Evolutionary conservation across 2,888 invertebrate species (phyloP), one percentile per base, ranked within the genome.

Genomic region (Coremacera marginata): DNA sequence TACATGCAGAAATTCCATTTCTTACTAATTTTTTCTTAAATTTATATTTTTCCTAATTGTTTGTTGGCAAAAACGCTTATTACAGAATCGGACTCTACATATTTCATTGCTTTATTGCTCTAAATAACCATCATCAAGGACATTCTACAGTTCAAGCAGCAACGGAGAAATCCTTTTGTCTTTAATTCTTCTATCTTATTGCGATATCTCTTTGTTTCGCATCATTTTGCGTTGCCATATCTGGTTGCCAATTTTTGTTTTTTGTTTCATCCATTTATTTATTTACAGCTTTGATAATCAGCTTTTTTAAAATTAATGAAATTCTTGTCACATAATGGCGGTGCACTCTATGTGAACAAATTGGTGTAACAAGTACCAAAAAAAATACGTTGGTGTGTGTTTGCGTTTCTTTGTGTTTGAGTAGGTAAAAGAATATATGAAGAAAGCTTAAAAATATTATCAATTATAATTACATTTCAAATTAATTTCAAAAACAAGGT

Each of bases 271-370:
- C 37, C 49, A 68, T 68, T 68, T 51, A 51, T 51, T 68, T 8
- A 11, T 22, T 65, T 65, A 55, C 22, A 5, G 31, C 63, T 37
- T 51, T 68, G 68, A 51, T 51, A 68, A 68, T 68, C 68, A 51
- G 51, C 68, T 51, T 68, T 68, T 49, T 68, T 27, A 49, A 51
- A 68, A 51, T 68, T 49, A 68, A 68, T 65, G 7, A 34, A 65
- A 37, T 16, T 5, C 19, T n/a, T 37, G 37, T 37, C 37, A 37
- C 37, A 37, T 37, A 37, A 37, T 34, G 37, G 19, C 65, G 19
- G 9, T 27, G 31, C 31, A 14, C 8, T 7, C n/a, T 34, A 5
- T 34, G 37, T 19, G 65, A 63, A 63, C n/a, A 34, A 31, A 4
- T 31, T 14, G 27, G 31, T 7, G 62, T 34, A 19, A 34, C n/a